Conservation (phyloP, 1,140 invertebrate genomes). For the Lanistes nyassanus region DNA sequence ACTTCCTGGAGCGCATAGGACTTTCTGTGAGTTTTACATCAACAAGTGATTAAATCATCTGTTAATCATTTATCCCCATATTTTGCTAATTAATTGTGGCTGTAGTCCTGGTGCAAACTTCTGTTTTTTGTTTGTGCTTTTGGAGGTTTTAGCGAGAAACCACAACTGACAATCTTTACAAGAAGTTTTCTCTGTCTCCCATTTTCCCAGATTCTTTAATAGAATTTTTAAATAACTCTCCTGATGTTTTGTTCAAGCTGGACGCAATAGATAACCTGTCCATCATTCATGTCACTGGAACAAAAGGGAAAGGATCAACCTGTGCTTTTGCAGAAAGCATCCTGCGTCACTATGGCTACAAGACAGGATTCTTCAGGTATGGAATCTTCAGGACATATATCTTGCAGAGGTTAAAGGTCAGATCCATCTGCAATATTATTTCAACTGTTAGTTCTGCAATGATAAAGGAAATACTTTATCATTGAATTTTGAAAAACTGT, state of each 20-base stretch:
- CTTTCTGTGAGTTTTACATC: conserved; percentile 19
- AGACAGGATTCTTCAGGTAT: conserved; percentile 89
- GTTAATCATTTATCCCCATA: background rate
- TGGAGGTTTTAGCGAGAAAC: background rate
- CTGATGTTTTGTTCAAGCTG: conserved; percentile 38
- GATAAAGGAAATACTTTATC: too few species aligned
- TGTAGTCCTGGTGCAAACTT: background rate
- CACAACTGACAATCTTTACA: background rate
- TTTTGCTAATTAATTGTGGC: background rate
- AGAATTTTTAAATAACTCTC: too few species aligned
- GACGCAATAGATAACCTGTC: conserved; percentile 73
- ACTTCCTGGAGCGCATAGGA: conserved; percentile 25
- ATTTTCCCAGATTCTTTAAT: background rate
- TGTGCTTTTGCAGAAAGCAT: conserved; percentile 94
- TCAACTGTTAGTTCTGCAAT: too few species aligned
- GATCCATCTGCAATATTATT: too few species aligned
- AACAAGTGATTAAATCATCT: background rate
- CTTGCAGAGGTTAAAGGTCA: too few species aligned
- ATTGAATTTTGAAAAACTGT: too few species aligned
- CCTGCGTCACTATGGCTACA: conserved; percentile 83
- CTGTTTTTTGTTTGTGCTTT: background rate
- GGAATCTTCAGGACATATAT: background rate
- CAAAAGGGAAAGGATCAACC: conserved; percentile 93
- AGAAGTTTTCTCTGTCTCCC: background rate
- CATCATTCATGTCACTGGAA: conserved; percentile 94